A percentile compares a stretch with the other conserved stretches of the same genome.
Conservation (phyloP, 1,140 invertebrate genomes). For the Sarcophaga bullata region DNA sequence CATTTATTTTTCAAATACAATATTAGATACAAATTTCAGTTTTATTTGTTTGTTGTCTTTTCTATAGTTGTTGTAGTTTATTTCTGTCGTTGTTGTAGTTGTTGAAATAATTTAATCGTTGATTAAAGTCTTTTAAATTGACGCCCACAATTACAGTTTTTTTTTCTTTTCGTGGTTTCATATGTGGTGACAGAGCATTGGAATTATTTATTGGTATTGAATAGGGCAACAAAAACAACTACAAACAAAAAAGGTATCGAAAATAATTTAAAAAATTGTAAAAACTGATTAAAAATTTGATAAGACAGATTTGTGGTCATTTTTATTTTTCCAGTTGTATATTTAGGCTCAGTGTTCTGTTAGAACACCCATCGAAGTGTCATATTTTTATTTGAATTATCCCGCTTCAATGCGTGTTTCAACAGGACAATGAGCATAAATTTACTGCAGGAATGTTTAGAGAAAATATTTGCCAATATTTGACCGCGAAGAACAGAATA, state of each 20-base stretch:
- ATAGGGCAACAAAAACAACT: not conserved
- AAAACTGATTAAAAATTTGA: not conserved
- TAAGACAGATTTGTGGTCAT: not conserved
- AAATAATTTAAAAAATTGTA: not conserved
- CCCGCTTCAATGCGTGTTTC: no score
- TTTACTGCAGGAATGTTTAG: no score
- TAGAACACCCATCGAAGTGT: no score
- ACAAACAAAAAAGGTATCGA: not conserved
- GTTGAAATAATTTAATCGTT: constrained; percentile 10
- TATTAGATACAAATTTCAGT: constrained; percentile 30
- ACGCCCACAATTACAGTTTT: constrained; percentile 15
- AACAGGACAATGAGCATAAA: no score
- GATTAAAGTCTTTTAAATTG: constrained; percentile 25
- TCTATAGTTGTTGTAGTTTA: not conserved
- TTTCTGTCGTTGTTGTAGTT: not conserved
- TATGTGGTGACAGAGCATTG: not conserved
- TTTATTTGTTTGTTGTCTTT: not conserved
- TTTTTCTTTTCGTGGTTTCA: no score
- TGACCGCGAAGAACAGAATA: no score
- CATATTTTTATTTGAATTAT: no score
- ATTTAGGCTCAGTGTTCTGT: no score
- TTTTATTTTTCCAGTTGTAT: no score
- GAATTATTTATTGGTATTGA: not conserved
- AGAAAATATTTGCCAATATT: no score
- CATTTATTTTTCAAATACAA: constrained; percentile 1